Conservation (phyloP, 2,797 vertebrate genomes). For the Cryptoblepharus egeriae region DNA sequence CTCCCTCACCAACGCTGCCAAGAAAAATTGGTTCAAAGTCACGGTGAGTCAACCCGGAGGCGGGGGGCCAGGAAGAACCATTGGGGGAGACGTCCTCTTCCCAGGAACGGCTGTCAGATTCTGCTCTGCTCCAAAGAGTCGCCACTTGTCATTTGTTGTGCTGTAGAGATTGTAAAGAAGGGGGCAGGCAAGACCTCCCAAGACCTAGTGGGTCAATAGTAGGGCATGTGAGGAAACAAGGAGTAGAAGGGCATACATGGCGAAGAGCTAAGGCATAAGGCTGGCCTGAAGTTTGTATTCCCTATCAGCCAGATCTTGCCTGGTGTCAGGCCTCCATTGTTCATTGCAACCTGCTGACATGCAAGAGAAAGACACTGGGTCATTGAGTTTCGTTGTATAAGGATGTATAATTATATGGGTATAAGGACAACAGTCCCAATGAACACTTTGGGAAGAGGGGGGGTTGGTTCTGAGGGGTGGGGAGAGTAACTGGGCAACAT, state of each 20-base stretch:
- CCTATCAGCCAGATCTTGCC: too few relatives aligned
- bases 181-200: background rate
- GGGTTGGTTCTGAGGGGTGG: too few relatives aligned
- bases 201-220: background rate
- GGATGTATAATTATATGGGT: too few relatives aligned
- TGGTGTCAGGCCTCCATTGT: background rate
- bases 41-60: conserved; percentile 77
- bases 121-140: background rate
- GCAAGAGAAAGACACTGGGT: too few relatives aligned
- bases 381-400: too few relatives aligned
- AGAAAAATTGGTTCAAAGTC: conserved; percentile 85
- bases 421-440: too few relatives aligned
- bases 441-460: too few relatives aligned
- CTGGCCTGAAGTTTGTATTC: background rate
- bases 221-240: background rate
- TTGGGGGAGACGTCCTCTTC: too few relatives aligned
- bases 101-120: too few relatives aligned
- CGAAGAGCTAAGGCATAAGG: background rate
- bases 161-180: background rate
- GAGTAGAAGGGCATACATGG: background rate
- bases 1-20: conserved; percentile 55
- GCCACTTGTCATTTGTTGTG: background rate
- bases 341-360: background rate
- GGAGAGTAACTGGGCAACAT: background rate
- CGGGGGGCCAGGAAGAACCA: background rate